A percentile compares a stretch with the other conserved stretches of the same genome.
These are phyloP conservation scores for Pelmatolapia mariae DNA, from an alignment of 2,113 vertebrate species.

Conservation along the genomic window DNA sequence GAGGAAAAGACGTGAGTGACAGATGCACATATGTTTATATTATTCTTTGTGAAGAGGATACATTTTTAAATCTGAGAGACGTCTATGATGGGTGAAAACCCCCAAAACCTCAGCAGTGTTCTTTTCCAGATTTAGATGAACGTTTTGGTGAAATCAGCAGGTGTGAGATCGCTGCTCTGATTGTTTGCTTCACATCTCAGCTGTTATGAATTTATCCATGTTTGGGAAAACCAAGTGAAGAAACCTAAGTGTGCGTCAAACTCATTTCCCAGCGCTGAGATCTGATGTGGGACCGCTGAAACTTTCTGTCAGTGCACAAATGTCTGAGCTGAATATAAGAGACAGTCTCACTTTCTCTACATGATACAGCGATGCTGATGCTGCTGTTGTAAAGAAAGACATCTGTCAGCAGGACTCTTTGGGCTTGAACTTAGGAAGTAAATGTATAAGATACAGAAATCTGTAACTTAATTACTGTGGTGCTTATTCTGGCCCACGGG, in stretches of 20 bases:
- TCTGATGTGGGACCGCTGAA: not conserved
- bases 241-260: not conserved
- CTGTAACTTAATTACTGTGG: not conserved
- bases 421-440: not conserved
- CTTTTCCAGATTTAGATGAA: fast-evolving
- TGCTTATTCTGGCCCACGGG: not conserved
- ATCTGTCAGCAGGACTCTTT: not conserved
- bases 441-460: not conserved
- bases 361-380: fast-evolving
- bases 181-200: fast-evolving
- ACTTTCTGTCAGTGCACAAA: fast-evolving
- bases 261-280: not conserved
- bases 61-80: not conserved
- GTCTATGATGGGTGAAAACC: not conserved
- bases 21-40: not conserved
- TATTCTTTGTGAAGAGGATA: not conserved
- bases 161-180: not conserved
- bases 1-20: not conserved
- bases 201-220: not conserved
- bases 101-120: not conserved
- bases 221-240: not conserved
- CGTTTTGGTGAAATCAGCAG: fast-evolving
- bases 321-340: fast-evolving
- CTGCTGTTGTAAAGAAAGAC: not conserved
- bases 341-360: not conserved